Conservation (phyloP, 2,888 invertebrate genomes). For the Spodoptera exigua region DNA sequence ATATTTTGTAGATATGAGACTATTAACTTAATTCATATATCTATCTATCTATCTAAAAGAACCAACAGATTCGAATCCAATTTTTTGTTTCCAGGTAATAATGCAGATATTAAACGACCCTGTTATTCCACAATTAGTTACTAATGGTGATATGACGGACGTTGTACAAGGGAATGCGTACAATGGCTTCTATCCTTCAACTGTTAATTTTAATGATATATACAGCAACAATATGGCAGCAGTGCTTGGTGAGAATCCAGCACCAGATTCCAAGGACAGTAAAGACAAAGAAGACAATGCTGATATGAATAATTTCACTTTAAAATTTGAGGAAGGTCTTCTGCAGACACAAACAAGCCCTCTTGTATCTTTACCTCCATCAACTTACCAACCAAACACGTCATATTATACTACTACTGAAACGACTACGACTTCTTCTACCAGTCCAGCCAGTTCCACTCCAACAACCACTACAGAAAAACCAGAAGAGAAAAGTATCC, state of each 20-base stretch:
- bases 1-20: no score
- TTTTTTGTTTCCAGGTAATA: not conserved
- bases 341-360: slow-evolving; percentile 30
- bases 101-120: not conserved
- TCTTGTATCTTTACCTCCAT: slow-evolving; percentile 45
- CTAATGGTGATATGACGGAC: slow-evolving; percentile 62
- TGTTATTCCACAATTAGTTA: slow-evolving; percentile 60
- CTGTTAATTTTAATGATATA: slow-evolving; percentile 72
- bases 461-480: slow-evolving; percentile 52
- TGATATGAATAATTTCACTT: slow-evolving; percentile 51
- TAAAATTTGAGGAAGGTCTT: slow-evolving; percentile 66
- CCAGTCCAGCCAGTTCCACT: slow-evolving; percentile 19
- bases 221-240: slow-evolving; percentile 63
- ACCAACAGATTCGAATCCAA: no score
- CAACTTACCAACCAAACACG: slow-evolving; percentile 54
- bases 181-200: slow-evolving; percentile 58
- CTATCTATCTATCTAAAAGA: no score
- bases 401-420: slow-evolving; percentile 3
- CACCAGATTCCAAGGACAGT: slow-evolving; percentile 41
- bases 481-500: slow-evolving; percentile 50
- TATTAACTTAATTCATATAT: no score
- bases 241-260: slow-evolving; percentile 55
- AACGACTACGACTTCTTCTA: not conserved
- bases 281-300: slow-evolving; percentile 64
- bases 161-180: slow-evolving; percentile 59